These are phyloP conservation scores for Spodoptera picta DNA, from an alignment of 2,888 invertebrate genomes.

Conservation along the genomic window DNA sequence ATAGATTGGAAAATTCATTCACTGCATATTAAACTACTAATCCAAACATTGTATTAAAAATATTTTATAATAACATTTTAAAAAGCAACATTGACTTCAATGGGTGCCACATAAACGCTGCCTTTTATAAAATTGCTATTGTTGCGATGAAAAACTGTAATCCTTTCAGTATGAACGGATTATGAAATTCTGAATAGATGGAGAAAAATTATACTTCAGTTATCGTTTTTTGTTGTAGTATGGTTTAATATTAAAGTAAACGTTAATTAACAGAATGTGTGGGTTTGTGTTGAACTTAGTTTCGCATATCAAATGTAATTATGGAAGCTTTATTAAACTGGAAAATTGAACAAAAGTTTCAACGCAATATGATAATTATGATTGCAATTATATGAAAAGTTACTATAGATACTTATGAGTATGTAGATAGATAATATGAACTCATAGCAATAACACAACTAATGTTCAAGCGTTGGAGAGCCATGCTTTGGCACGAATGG, in stretches of 20 bases:
- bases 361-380: no score
- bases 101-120: slow-evolving; percentile 25
- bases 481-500: no score
- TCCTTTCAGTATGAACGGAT: slow-evolving; percentile 34
- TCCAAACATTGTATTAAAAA: slow-evolving; percentile 33
- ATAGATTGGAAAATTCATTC: slow-evolving; percentile 3
- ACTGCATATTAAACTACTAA: background rate
- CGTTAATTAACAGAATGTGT: background rate
- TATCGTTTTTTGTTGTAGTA: slow-evolving; percentile 9
- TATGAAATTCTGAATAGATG: slow-evolving; percentile 28
- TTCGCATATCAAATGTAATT: no score
- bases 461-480: no score
- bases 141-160: slow-evolving; percentile 32
- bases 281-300: no score
- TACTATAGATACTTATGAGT: no score
- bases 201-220: slow-evolving; percentile 5
- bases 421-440: no score
- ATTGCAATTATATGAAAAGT: no score
- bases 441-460: no score
- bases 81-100: slow-evolving; percentile 10
- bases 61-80: background rate
- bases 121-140: slow-evolving; percentile 39
- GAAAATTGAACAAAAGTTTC: no score
- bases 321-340: no score
- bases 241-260: background rate